Conservation (phyloP, 2,888 invertebrate species). For the Chrysolina oricalcia region DNA sequence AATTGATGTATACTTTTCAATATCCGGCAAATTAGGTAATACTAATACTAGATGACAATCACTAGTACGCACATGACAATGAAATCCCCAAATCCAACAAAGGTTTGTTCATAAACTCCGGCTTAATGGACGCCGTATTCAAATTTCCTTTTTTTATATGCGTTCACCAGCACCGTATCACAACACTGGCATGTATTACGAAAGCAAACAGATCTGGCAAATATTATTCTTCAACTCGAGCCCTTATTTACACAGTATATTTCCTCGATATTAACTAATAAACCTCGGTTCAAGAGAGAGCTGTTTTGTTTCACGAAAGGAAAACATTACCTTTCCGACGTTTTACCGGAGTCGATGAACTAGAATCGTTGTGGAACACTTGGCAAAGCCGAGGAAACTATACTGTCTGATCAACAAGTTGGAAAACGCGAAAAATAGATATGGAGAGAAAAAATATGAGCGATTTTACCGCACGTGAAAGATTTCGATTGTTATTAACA, state of each 20-base stretch:
- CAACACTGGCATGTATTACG: constrained; percentile 5
- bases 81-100: constrained; percentile 8
- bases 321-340: constrained; percentile 15
- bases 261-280: constrained; percentile 23
- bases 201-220: constrained; percentile 22
- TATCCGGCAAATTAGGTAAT: no score
- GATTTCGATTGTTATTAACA: no score
- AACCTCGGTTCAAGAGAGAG: constrained; percentile 22
- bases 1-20: no score
- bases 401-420: neutral
- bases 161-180: neutral
- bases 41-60: no score
- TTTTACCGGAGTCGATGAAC: constrained; percentile 22
- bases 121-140: constrained; percentile 5
- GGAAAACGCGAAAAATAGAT: no score
- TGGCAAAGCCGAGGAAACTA: constrained; percentile 8
- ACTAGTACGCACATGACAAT: neutral
- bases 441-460: no score
- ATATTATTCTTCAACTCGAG: constrained; percentile 17
- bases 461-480: no score
- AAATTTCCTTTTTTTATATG: constrained; percentile 15
- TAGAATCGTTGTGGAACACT: constrained; percentile 4
- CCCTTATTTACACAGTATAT: constrained; percentile 22
- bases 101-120: constrained; percentile 17
- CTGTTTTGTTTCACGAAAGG: constrained; percentile 23